A percentile compares a stretch with the other conserved stretches of the same genome.
Conservation (phyloP, 2,888 invertebrate genomes). For the Matsumyia berberina region DNA sequence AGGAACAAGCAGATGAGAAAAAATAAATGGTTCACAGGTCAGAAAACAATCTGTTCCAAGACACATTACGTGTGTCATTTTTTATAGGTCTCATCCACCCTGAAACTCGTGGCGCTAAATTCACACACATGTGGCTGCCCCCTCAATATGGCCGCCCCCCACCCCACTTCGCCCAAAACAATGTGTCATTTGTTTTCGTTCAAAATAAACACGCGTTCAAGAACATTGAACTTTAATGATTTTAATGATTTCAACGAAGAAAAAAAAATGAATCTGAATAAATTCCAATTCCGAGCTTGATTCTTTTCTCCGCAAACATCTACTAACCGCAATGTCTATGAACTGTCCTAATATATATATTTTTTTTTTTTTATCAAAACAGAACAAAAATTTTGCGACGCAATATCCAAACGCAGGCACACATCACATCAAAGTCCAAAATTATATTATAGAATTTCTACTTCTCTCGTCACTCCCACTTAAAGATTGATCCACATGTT, state of each 20-base stretch:
- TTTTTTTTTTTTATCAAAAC: constrained; percentile 43
- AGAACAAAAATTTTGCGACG: constrained; percentile 41
- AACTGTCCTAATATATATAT: constrained; percentile 50
- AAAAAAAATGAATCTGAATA: background rate
- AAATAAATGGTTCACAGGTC: constrained; percentile 1
- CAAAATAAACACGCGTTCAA: constrained; percentile 42
- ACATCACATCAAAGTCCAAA: constrained; percentile 29
- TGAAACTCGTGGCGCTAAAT: constrained; percentile 13
- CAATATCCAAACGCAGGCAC: constrained; percentile 33
- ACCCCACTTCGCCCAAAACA: background rate
- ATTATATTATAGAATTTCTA: constrained; percentile 30
- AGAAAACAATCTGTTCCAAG: background rate
- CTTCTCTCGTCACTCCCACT: constrained; percentile 17
- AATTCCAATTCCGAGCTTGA: constrained; percentile 8
- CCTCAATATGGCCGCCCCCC: background rate
- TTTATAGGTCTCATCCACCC: background rate
- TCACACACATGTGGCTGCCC: constrained; percentile 12
- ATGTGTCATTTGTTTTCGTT: constrained; percentile 23
- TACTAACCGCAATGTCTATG: constrained; percentile 35
- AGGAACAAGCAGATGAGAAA: no score
- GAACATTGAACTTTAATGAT: constrained; percentile 53
- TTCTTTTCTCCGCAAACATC: constrained; percentile 10
- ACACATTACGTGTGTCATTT: background rate
- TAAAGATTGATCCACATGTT: background rate
- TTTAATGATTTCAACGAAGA: constrained; percentile 4